A percentile compares a stretch with the other conserved stretches of the same genome.
Conservation (phyloP, 2,797 vertebrate genomes). For the Garrulus glandarius region DNA sequence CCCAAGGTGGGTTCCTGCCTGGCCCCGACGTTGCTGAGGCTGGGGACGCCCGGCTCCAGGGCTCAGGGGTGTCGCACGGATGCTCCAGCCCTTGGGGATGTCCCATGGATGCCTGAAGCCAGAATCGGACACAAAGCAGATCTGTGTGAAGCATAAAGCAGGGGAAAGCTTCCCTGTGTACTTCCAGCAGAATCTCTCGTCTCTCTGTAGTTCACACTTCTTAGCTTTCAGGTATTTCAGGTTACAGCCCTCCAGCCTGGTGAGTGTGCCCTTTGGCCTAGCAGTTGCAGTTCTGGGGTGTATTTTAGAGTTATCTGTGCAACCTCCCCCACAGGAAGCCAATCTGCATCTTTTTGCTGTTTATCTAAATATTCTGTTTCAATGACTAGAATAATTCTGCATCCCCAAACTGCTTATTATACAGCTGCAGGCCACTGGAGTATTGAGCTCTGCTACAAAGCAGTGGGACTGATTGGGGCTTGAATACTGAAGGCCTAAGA, state of each 20-base stretch:
- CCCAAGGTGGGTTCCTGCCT: background rate
- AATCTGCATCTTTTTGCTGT: constrained; percentile 15
- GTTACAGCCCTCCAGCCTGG: background rate
- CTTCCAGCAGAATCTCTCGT: background rate
- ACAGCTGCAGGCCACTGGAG: constrained; percentile 26
- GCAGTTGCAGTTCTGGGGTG: background rate
- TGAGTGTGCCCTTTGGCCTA: background rate
- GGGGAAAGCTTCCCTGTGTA: background rate
- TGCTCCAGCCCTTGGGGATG: accelerated
- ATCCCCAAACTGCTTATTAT: background rate
- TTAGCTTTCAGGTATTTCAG: background rate
- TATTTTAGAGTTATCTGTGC: constrained; percentile 1
- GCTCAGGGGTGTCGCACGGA: accelerated
- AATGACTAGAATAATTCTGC: constrained; percentile 23
- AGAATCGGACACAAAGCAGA: background rate
- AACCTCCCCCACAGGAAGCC: background rate
- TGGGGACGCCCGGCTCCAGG: background rate
- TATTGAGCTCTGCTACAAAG: constrained; percentile 13
- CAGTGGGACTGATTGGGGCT: background rate
- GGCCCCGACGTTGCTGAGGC: accelerated
- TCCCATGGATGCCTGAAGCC: accelerated
- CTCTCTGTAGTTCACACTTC: background rate
- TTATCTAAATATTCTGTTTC: constrained; percentile 32
- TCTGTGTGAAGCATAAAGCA: background rate
- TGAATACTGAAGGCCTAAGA: background rate